Conservation (phyloP, 2,113 vertebrate genomes). For the Myiagra hebetior region DNA sequence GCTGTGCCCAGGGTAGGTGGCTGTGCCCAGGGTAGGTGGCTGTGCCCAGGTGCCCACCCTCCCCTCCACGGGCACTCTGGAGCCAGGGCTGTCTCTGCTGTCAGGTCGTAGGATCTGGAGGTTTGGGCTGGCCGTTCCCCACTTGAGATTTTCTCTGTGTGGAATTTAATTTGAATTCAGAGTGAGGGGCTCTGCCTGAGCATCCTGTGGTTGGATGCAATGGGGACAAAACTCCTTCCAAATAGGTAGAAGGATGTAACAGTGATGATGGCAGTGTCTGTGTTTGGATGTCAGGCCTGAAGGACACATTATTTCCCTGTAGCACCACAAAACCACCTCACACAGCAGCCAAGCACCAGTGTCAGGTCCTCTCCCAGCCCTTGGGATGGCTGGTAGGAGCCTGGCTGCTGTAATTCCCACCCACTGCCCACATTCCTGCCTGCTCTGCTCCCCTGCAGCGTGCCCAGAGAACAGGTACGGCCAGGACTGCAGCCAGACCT, state of each 20-base stretch:
- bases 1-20: background rate
- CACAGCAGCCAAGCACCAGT: background rate
- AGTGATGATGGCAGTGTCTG: rapidly evolving
- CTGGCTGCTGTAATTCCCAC: background rate
- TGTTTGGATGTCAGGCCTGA: rapidly evolving
- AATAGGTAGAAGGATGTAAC: background rate
- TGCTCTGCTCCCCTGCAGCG: slow-evolving; percentile 58
- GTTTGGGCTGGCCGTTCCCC: background rate
- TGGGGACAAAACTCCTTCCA: background rate
- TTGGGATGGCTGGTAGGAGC: background rate
- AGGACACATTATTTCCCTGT: background rate
- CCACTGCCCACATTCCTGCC: background rate
- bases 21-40: too few species aligned
- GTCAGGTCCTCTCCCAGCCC: background rate
- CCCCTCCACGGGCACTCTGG: rapidly evolving
- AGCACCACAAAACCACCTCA: background rate
- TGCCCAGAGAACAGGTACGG: slow-evolving; percentile 82
- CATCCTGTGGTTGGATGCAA: rapidly evolving
- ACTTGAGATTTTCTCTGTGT: background rate
- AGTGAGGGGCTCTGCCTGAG: background rate
- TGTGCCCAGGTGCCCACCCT: background rate
- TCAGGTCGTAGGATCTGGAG: rapidly evolving
- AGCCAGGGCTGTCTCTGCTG: background rate
- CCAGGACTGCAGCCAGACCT: slow-evolving; percentile 82
- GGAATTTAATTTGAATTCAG: background rate